phyloP scores from a whole-genome alignment of 2,888 invertebrate species.

The Suillia variegata region DNA sequence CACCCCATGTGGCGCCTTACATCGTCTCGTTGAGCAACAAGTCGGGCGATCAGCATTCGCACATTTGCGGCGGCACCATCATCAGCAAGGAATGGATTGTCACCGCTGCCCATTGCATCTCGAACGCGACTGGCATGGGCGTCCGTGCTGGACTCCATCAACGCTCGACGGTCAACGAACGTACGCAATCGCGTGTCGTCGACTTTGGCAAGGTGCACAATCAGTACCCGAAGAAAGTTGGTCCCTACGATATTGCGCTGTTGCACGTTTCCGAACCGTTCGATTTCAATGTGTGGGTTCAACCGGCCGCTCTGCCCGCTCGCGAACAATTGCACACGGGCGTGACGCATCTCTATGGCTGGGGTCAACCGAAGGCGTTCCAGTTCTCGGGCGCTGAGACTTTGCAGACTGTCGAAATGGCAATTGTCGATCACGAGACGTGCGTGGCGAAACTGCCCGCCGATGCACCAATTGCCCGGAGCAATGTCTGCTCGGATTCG shows the following conservation, averaged over 20 bases:
- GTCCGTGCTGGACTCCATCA: conserved; percentile 60
- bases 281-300: conserved; percentile 47
- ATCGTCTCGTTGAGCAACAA: conserved; percentile 58
- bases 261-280: conserved; percentile 52
- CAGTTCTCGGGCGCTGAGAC: conserved; percentile 36
- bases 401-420: conserved; percentile 48
- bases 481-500: conserved; percentile 63
- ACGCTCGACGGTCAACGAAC: conserved; percentile 39
- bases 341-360: conserved; percentile 58
- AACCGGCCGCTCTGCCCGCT: conserved; percentile 56
- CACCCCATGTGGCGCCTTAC: conserved; percentile 60
- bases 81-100: conserved; percentile 56
- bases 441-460: conserved; percentile 44
- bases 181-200: conserved; percentile 47
- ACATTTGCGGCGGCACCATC: conserved; percentile 63
- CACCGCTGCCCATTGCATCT: conserved; percentile 59
- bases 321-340: conserved; percentile 44
- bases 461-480: conserved; percentile 41
- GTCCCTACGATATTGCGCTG: conserved; percentile 65
- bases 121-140: conserved; percentile 43
- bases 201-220: conserved; percentile 52
- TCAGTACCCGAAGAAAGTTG: conserved; percentile 54
- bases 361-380: conserved; percentile 58
- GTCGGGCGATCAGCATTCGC: conserved; percentile 40
- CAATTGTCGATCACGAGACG: conserved; percentile 41